Base-by-base conservation (phyloP, 2,888 invertebrate genomes). In the Labia minor region DNA sequence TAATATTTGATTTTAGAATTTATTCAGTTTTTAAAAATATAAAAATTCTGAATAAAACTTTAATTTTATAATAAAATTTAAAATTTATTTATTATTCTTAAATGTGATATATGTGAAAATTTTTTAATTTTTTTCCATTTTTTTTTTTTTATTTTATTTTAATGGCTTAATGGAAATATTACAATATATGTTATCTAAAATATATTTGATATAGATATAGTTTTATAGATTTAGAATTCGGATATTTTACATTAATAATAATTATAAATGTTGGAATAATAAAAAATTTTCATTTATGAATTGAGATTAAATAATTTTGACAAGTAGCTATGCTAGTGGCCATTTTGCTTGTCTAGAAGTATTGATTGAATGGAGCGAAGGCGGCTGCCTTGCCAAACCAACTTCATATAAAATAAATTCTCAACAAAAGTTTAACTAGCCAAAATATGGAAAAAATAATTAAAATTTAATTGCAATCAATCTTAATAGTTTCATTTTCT, bases 261-360 rank as follows among this genome's bases (percentile, higher is more conserved):
- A 8, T 8, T 33, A 8, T 33, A 49, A 49, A 49, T 3, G 2
- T 49, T 3, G 14, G 49, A 49, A 49, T 26, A 26, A 49, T 49
- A 3, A 11, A 14, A 49, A 10, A 10, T 10, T 8, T 8, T 49
- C 3, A 8, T 49, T 49, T 49, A 8, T 49, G 49, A 49, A 49
- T n/a, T n/a, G 4, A 49, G 14, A 49, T 8, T 49, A 49, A 49
- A 3, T 49, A 49, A 49, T 49, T 49, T 49, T 49, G 49, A 49
- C 49, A 49, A 49, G n/a, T 49, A 49, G 49, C n/a, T 49, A 49
- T 10, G 49, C 49, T 49, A 69, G 70, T 64, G 67, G 70, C 70
- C 70, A 70, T 70, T 68, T 70, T 70, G 70, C 69, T 68, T 70
- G 67, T 67, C 67, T 67, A 64, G 67, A 65, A 69, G 69, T 70